Evolutionary conservation across 2,113 vertebrate genomes (phyloP).

Genomic region (Hystrix brachyura): DNA sequence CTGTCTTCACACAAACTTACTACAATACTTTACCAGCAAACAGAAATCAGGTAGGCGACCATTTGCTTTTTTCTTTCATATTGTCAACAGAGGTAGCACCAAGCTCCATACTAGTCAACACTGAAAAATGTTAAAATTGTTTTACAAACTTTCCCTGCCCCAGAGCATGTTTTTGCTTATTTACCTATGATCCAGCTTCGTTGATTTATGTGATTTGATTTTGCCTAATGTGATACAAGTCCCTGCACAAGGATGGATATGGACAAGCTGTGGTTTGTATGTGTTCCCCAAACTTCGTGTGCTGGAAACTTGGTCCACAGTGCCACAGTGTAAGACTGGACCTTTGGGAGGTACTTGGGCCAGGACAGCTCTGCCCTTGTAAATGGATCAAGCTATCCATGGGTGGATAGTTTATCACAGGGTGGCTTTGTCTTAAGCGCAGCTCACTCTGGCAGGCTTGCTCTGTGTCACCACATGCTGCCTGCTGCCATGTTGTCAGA

Average conservation of each 20-base stretch:
- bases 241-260: background rate
- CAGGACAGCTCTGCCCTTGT: background rate
- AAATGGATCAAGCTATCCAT: background rate
- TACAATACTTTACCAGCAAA: background rate
- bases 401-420: background rate
- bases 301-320: background rate
- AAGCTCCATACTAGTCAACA: background rate
- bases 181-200: background rate
- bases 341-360: background rate
- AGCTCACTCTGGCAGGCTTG: background rate
- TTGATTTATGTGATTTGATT: background rate
- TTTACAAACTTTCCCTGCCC: background rate
- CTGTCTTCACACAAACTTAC: background rate
- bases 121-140: background rate
- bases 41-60: background rate
- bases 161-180: background rate
- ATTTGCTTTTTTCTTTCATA: slow-evolving; percentile 2
- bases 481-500: too few relatives aligned
- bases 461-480: too few relatives aligned
- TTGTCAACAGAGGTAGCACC: background rate
- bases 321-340: background rate
- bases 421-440: background rate
- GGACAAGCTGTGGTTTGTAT: too few relatives aligned
- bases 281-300: background rate
- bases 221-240: background rate